A percentile compares a stretch with the other conserved stretches of the same genome.
These are phyloP conservation scores for Panopea generosa DNA, from an alignment of 2,888 invertebrate species.

Conservation along the genomic window DNA sequence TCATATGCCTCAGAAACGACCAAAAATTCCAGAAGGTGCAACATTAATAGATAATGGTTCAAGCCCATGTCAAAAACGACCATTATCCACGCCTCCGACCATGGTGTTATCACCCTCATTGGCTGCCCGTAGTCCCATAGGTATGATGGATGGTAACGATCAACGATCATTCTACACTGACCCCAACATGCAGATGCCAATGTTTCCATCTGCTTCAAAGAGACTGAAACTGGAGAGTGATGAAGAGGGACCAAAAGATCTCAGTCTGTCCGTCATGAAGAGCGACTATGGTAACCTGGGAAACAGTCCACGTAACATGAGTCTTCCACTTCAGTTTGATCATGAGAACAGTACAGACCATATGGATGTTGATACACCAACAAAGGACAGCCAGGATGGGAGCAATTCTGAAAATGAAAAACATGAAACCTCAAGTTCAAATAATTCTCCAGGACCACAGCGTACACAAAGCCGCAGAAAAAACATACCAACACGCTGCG, in stretches of 20 bases:
- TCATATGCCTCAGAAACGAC: slow-evolving; percentile 96
- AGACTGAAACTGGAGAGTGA: slow-evolving; percentile 72
- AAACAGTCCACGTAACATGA: slow-evolving; percentile 44
- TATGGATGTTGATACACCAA: slow-evolving; percentile 51
- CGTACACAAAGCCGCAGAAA: slow-evolving; percentile 77
- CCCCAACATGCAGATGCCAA: slow-evolving; percentile 75
- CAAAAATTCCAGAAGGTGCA: slow-evolving; percentile 90
- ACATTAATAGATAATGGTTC: slow-evolving; percentile 70
- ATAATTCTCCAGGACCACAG: slow-evolving; percentile 45
- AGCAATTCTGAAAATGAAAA: slow-evolving; percentile 50
- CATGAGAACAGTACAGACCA: slow-evolving; percentile 49
- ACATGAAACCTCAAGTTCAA: slow-evolving; percentile 15
- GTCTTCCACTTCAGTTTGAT: slow-evolving; percentile 47
- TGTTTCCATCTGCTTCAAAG: slow-evolving; percentile 77
- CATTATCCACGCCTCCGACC: slow-evolving; percentile 65
- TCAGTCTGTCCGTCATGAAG: slow-evolving; percentile 59
- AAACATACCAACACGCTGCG: slow-evolving; percentile 81
- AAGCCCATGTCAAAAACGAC: slow-evolving; percentile 56
- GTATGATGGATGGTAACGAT: slow-evolving; percentile 69
- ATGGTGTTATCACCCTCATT: slow-evolving; percentile 70
- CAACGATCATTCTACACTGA: slow-evolving; percentile 76
- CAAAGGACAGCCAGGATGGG: slow-evolving; percentile 48
- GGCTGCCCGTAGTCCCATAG: slow-evolving; percentile 59
- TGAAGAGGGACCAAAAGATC: slow-evolving; percentile 71
- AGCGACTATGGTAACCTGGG: slow-evolving; percentile 31